Base-by-base conservation (phyloP, 2,888 invertebrate species). In the Meiosimyza decipiens region DNA sequence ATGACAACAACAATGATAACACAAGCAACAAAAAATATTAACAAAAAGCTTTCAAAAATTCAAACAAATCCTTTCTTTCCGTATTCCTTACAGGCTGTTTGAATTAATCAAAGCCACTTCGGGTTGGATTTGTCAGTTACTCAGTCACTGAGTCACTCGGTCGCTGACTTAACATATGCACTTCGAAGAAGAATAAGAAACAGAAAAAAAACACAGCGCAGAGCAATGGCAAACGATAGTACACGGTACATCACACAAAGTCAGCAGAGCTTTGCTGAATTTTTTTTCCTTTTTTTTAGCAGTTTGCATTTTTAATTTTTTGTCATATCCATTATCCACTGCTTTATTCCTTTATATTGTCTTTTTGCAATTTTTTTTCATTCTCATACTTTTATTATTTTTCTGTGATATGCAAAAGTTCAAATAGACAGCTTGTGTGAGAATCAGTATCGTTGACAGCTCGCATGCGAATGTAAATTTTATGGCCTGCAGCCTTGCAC, bases 281-380 rank as follows among this genome's bases (percentile, higher is more conserved):
- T 57, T 69, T 72, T 73, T 70, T 66, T 71, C 71, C 49, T 68
- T 73, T 75, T 75, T 75, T 69, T 74, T 73, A 73, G 73, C 71
- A 74, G 73, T 74, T 73, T 73, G 69, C 70, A 63, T 73, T 40
- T 40, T 40, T 40, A 40, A 40, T 40, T 9, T 40, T 40, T 40
- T 40, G 40, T 40, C 40, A 40, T 40, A 1, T 40, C 40, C 40
- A 40, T 40, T 40, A 40, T 40, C 40, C 40, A 6, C 2, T 40
- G 40, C 40, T 40, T 40, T 40, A 40, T 40, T 40, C 40, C 40
- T 40, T 40, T 7, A 9, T 1, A 40, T 40, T 9, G 9, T 40
- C 40, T 40, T 40, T 40, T 7, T 40, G 18, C n/a, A 11, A n/a
- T 55, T 40, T 55, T 16, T 15, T 11, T 3, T 22, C 22, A 22